Conservation (phyloP, 2,113 vertebrate genomes). For the Phylloscopus whistleri region DNA sequence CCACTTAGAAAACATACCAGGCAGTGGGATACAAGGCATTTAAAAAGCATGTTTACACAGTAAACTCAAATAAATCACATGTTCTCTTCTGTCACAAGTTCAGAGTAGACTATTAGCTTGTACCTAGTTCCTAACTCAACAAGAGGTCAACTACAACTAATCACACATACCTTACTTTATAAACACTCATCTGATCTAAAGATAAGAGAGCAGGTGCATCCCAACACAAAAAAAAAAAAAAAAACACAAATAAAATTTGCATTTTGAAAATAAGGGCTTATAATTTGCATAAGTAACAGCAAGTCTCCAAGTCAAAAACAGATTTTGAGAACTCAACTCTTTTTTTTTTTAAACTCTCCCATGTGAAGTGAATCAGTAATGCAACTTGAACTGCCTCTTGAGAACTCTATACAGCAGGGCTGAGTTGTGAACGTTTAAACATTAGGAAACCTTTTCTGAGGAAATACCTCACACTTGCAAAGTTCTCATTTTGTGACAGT, state of each 20-base stretch:
- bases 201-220: neutral
- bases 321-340: neutral
- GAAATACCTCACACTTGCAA: neutral
- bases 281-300: neutral
- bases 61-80: neutral
- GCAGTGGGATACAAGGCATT: neutral
- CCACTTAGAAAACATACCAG: neutral
- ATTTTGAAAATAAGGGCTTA: neutral
- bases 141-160: neutral
- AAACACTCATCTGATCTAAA: neutral
- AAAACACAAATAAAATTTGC: neutral
- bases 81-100: neutral
- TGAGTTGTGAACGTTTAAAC: neutral
- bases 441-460: neutral
- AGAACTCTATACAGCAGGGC: neutral
- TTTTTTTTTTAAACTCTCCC: neutral
- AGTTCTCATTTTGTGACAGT: conserved; percentile 4
- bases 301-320: neutral
- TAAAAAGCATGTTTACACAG: neutral
- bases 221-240: neutral
- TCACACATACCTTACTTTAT: neutral
- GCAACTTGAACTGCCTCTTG: neutral
- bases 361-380: neutral
- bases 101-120: neutral
- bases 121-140: neutral